Evolutionary conservation across 1,140 invertebrate genomes (phyloP), one percentile per base, ranked within the genome.

Genomic region (Zelostemma sp.): DNA sequence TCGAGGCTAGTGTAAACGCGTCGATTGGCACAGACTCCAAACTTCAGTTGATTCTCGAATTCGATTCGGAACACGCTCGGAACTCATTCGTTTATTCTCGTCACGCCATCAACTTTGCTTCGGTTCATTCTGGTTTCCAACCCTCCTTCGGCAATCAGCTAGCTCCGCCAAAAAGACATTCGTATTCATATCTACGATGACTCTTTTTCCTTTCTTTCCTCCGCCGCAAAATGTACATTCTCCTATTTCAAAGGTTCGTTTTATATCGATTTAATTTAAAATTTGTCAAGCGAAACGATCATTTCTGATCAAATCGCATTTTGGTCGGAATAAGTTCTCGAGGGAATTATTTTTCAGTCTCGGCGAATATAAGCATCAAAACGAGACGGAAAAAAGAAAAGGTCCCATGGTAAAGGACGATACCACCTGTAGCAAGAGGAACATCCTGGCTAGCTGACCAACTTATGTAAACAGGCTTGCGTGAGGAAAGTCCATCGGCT

Each of bases 51-150:
- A 72, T 72, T 67, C 72, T 63, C 53, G 57, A 55, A 68, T 76
- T 68, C 73, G 51, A 81, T 80, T 80, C 78, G 73, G 76, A 74
- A 83, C 80, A 81, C 79, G 78, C 76, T 68, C 67, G 60, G 51
- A 67, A 62, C 69, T 73, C 74, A 74, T 76, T 79, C 75, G 65
- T 48, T 76, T 81, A 84, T 83, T 83, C 82, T 62, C 61, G 69
- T 82, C 82, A 83, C 81, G 81, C 59, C 63, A 72, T 74, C 62
- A 70, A 62, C 70, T 73, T 48, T 60, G 54, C 54, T 56, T 74
- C 48, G 17, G 54, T 64, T 75, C 66, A 58, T 71, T 70, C 61
- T 58, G 56, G 60, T 68, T 61, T 65, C 68, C 72, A 72, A 62
- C 66, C 76, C 72, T 47, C 43, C 62, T 70, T 69, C 57, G 17